These are phyloP conservation scores for Halcyon smyrnensis DNA, from an alignment of 2,797 vertebrate genomes.

Conservation along the genomic window DNA sequence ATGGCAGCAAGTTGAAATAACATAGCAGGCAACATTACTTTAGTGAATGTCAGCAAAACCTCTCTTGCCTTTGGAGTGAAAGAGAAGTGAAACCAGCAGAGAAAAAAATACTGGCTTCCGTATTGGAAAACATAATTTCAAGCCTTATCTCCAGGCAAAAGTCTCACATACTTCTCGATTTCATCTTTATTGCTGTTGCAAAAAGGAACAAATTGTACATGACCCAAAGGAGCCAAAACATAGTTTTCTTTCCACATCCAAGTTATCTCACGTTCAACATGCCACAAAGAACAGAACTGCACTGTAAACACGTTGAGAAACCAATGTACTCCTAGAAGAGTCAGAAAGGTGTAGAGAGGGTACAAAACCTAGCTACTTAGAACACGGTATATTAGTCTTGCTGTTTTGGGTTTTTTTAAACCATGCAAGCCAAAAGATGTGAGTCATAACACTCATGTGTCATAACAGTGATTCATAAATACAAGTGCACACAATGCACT, in stretches of 20 bases:
- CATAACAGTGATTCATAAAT: neutral
- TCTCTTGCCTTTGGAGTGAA: neutral
- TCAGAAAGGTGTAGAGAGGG: neutral
- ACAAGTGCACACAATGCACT: neutral
- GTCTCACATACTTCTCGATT: neutral
- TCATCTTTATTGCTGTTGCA: neutral
- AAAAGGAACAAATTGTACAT: neutral
- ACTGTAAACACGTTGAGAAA: rapidly evolving
- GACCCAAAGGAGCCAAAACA: neutral
- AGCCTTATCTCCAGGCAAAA: neutral
- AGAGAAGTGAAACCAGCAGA: neutral
- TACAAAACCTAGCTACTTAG: neutral
- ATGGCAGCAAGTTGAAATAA: neutral
- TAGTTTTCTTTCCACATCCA: neutral
- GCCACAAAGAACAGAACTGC: neutral
- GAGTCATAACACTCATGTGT: neutral
- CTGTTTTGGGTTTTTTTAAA: neutral
- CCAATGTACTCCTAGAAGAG: neutral
- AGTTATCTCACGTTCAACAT: neutral
- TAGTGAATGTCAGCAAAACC: neutral
- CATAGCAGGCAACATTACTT: rapidly evolving
- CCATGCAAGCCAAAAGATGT: neutral
- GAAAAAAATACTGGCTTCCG: neutral
- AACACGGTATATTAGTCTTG: neutral
- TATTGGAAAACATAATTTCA: neutral